Evolutionary conservation across 2,797 vertebrate species (phyloP), one percentile per base, ranked within the genome.

Genomic region (Pyrocephalus nanus): DNA sequence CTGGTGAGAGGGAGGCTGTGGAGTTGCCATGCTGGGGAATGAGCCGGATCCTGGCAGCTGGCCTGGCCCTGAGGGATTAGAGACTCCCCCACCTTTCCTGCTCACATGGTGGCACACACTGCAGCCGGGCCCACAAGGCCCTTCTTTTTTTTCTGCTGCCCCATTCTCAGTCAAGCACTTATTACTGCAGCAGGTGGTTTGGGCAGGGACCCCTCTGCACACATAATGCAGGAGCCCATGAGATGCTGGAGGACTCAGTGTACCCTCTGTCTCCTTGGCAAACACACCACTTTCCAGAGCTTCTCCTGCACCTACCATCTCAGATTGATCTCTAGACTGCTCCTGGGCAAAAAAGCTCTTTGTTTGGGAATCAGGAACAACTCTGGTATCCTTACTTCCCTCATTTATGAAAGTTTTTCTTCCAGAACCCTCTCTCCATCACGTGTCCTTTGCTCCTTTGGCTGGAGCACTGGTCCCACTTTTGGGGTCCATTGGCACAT

Each of bases 1-100:
- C 51, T 45, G 62, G 17, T 0, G 10, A 8, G 61, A 83, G 53
- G 29, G 50, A 58, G 75, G 45, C 82, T 57, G 50, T 0, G 0
- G 75, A 11, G 14, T 38, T 74, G 90, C 71, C 15, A 1, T 22
- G 50, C 82, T 54, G 87, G 45, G 53, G 61, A 54, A 26, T 0
- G 0, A 84, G 85, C 54, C 3, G 15, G 57, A 51, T 74, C 53
- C 87, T 92, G 87, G 91, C 81, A 83, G 64, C 60, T 74, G 85
- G 79, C 76, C 76, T 67, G 76, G 53, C 79, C 55, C 64, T 0
- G 0, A 23, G 27, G 48, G 57, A 83, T 90, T 93, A 74, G 57
- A 73, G 57, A 19, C 11, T 15, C 47, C 69, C 42, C 50, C 65
- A 79, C 43, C 83, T 67, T 74, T n/a, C 75, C 5, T 3, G 45